phyloP scores from a whole-genome alignment of 2,888 invertebrate species.

The Synergus japonicus region DNA sequence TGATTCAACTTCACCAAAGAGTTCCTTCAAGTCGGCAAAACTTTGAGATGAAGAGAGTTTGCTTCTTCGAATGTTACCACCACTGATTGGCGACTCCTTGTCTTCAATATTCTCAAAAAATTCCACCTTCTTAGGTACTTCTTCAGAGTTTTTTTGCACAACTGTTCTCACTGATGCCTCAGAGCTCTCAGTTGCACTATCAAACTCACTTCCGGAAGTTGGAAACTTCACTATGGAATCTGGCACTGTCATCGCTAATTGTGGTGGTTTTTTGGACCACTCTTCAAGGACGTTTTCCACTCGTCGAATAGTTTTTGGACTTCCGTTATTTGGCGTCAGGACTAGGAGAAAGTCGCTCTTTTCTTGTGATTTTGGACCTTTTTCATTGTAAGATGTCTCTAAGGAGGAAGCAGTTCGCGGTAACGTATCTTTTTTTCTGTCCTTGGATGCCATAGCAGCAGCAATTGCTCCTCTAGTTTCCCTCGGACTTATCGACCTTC shows the following conservation, averaged over 20 bases:
- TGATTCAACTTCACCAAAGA: conserved; percentile 87
- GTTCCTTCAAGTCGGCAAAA: conserved; percentile 87
- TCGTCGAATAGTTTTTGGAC: conserved; percentile 65
- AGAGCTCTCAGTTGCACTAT: conserved; percentile 83
- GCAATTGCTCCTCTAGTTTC: conserved; percentile 81
- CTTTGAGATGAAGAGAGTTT: conserved; percentile 82
- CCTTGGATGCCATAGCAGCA: conserved; percentile 77
- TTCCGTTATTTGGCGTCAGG: conserved; percentile 74
- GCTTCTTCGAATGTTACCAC: conserved; percentile 51
- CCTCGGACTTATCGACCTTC: conserved; percentile 69
- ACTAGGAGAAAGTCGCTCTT: conserved; percentile 78
- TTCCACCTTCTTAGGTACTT: conserved; percentile 86
- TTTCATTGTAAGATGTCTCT: conserved; percentile 75
- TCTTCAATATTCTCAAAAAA: conserved; percentile 87
- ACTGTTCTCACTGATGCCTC: conserved; percentile 86
- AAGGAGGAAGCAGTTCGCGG: conserved; percentile 78
- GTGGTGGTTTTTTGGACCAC: conserved; percentile 76
- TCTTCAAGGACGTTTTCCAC: conserved; percentile 76
- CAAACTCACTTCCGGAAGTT: conserved; percentile 82
- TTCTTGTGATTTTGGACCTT: conserved; percentile 51
- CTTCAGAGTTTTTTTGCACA: conserved; percentile 81
- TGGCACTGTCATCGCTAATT: conserved; percentile 62
- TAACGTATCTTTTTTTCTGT: conserved; percentile 61
- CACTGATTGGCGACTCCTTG: conserved; percentile 35
- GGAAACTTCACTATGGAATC: conserved; percentile 58